These are phyloP conservation scores for Catamblyrhynchus diadema DNA, from an alignment of 2,797 vertebrate species.

Conservation along the genomic window DNA sequence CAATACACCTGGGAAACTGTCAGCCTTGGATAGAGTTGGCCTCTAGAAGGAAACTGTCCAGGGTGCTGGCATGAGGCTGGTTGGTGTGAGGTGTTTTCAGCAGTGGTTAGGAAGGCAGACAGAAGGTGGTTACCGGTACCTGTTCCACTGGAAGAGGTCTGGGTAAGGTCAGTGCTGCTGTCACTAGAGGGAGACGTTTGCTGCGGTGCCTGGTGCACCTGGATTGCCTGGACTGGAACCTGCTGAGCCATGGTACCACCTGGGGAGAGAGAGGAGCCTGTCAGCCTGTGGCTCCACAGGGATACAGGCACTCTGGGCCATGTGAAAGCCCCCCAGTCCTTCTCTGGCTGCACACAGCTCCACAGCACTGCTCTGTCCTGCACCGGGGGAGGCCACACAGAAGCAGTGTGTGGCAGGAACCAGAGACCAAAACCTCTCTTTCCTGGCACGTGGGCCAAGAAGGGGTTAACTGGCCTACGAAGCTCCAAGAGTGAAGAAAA, in stretches of 20 bases:
- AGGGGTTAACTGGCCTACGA: background rate
- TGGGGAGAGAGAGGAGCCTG: slow-evolving; percentile 60
- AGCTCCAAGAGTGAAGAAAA: background rate
- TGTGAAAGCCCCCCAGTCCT: accelerated
- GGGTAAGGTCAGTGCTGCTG: slow-evolving; percentile 90
- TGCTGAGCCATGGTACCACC: slow-evolving; percentile 91
- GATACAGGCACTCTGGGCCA: background rate
- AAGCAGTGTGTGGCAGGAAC: background rate
- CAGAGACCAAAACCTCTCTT: background rate
- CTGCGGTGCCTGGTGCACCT: slow-evolving; percentile 90
- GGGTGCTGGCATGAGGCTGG: accelerated
- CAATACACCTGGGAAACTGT: background rate
- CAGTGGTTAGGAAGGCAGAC: background rate
- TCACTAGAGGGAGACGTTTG: slow-evolving; percentile 84
- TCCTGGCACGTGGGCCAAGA: background rate
- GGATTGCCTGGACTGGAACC: slow-evolving; percentile 91
- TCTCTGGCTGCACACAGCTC: background rate
- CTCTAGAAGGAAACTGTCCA: background rate
- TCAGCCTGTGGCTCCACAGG: background rate
- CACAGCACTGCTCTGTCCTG: background rate
- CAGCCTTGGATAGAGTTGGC: background rate
- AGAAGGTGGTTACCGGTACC: slow-evolving; percentile 72
- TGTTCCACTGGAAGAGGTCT: slow-evolving; percentile 91
- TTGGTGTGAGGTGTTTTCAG: background rate
- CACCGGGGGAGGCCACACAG: background rate